Percentiles rank a stretch among this genome's conserved stretches.
Conservation (phyloP, 2,888 invertebrate species). For the Volucella bombylans region DNA sequence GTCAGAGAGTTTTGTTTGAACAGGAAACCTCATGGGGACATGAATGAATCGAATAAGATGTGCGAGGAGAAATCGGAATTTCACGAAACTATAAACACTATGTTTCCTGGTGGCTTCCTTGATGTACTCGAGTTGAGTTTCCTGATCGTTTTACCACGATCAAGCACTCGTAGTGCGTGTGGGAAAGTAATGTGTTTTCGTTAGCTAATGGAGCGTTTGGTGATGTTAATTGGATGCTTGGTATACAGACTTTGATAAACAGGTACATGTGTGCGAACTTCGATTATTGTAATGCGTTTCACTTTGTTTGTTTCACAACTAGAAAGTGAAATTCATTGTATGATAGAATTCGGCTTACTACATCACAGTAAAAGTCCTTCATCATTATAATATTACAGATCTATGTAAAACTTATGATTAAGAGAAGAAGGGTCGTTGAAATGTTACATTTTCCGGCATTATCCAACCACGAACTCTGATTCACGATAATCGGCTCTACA, state of each 20-base stretch:
- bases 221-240: constrained; percentile 23
- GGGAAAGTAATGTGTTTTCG: constrained; percentile 41
- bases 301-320: too few relatives aligned
- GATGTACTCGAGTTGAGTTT: constrained; percentile 34
- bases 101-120: constrained; percentile 49
- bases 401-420: too few relatives aligned
- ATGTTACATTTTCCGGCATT: too few relatives aligned
- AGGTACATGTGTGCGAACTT: background rate
- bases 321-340: too few relatives aligned
- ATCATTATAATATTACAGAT: too few relatives aligned
- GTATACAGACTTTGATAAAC: background rate
- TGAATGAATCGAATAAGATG: constrained; percentile 40
- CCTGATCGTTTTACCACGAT: constrained; percentile 44
- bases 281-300: too few relatives aligned
- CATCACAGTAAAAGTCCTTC: too few relatives aligned
- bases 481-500: too few relatives aligned
- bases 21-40: constrained; percentile 49
- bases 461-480: too few relatives aligned
- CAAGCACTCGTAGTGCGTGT: constrained; percentile 50
- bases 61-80: constrained; percentile 56
- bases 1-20: constrained; percentile 40
- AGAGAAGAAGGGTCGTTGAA: too few relatives aligned
- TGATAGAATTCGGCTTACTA: too few relatives aligned
- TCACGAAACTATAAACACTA: constrained; percentile 22
- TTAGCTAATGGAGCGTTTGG: constrained; percentile 41